Percentiles rank a stretch among this genome's conserved stretches.
Evolutionary conservation across 2,797 vertebrate species (phyloP).

Genomic region (Hypotaenidia philippensis): DNA sequence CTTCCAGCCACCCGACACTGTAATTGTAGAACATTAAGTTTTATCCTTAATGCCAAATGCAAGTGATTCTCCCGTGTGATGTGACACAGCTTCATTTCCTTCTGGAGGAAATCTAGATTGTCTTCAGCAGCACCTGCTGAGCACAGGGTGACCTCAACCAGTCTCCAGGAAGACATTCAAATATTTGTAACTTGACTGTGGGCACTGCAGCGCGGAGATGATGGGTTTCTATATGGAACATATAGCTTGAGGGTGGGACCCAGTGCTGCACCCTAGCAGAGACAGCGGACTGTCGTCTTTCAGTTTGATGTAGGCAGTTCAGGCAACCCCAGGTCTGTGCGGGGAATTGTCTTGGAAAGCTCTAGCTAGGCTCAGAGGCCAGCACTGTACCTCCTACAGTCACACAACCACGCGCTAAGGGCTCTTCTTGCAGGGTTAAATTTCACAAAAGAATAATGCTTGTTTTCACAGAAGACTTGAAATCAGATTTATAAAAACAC

Average conservation of each 20-base stretch:
- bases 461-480: background rate
- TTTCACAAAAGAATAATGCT: background rate
- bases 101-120: background rate
- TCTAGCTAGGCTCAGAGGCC: background rate
- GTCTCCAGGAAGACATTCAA: background rate
- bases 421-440: background rate
- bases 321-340: background rate
- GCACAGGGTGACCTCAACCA: background rate
- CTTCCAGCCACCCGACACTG: background rate
- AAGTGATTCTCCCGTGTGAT: background rate
- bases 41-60: conserved; percentile 29
- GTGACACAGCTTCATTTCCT: background rate
- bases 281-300: background rate
- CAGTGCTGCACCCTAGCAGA: background rate
- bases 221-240: background rate
- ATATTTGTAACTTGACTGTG: background rate
- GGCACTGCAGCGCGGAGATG: background rate
- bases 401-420: rapidly evolving
- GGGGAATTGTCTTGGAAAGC: background rate
- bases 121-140: background rate
- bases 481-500: background rate
- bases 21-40: conserved; percentile 48
- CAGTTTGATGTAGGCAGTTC: background rate
- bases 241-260: background rate
- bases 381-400: background rate